Percentiles rank a stretch among this genome's conserved stretches.
Evolutionary conservation across 2,797 vertebrate species (phyloP).

Genomic region (Chaetophractus vellerosus): DNA sequence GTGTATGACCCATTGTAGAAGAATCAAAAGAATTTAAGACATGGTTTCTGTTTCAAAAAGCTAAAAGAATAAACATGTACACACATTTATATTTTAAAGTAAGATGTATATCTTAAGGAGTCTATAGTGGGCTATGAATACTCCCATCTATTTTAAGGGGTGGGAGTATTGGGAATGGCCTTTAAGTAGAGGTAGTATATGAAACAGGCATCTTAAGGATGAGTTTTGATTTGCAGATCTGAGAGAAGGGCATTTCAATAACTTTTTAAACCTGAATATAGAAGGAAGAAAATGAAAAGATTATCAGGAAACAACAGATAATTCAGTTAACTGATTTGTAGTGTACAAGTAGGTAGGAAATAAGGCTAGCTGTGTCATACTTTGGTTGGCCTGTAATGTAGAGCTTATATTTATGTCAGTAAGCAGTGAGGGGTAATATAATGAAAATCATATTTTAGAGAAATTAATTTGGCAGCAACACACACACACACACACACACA

Average conservation of each 20-base stretch:
- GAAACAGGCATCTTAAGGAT: background rate
- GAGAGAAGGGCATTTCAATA: conserved; percentile 34
- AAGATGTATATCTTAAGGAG: conserved; percentile 33
- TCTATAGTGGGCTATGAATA: background rate
- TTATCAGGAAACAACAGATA: background rate
- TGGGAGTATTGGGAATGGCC: background rate
- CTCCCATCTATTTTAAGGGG: background rate
- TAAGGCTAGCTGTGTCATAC: background rate
- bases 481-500: background rate
- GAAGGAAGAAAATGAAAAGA: background rate
- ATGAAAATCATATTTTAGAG: conserved; percentile 38
- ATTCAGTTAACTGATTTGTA: conserved; percentile 8
- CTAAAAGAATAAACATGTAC: conserved; percentile 9
- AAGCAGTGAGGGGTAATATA: background rate
- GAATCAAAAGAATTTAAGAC: background rate
- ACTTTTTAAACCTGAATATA: conserved; percentile 16
- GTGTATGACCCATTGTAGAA: background rate
- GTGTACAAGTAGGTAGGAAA: background rate
- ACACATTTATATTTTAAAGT: conserved; percentile 42
- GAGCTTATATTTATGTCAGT: background rate
- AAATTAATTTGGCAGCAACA: background rate
- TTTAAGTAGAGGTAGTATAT: background rate
- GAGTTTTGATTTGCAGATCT: conserved; percentile 8
- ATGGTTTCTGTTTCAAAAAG: conserved; percentile 12
- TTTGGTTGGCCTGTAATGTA: background rate